A percentile compares a stretch with the other conserved stretches of the same genome.
Conservation (phyloP, 2,113 vertebrate genomes). For the Ciconia stormi region DNA sequence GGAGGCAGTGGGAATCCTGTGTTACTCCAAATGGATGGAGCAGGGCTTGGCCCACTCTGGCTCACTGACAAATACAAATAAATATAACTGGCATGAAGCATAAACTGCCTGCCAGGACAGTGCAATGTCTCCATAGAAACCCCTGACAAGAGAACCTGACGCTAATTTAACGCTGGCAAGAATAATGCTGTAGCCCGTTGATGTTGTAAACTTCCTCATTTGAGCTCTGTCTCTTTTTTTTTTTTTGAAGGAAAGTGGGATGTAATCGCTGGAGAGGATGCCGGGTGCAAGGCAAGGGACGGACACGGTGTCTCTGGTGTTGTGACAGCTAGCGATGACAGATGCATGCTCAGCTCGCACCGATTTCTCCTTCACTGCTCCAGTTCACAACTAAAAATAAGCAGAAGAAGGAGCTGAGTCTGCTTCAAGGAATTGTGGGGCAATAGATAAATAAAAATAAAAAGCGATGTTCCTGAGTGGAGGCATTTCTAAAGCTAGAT, state of each 20-base stretch:
- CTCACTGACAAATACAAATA: background rate
- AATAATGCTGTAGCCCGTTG: background rate
- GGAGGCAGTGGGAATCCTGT: background rate
- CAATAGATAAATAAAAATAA: background rate
- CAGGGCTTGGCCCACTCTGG: background rate
- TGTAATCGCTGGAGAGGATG: rapidly evolving
- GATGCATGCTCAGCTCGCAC: background rate
- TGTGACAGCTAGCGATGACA: background rate
- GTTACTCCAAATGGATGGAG: rapidly evolving
- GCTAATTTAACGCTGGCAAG: background rate
- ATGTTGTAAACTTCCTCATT: rapidly evolving
- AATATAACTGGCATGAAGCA: conserved; percentile 14
- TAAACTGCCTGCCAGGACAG: conserved; percentile 53
- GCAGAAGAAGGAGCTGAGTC: background rate
- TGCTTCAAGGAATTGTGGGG: background rate
- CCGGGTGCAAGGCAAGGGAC: rapidly evolving
- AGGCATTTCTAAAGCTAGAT: background rate
- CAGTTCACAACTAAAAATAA: conserved; percentile 30
- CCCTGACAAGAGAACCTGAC: background rate
- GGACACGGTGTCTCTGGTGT: background rate
- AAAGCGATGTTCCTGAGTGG: rapidly evolving
- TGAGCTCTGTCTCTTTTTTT: background rate
- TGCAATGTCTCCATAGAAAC: conserved; percentile 55
- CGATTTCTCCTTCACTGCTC: background rate
- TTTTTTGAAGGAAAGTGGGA: background rate